Evolutionary conservation across 2,888 invertebrate species (phyloP), one percentile per base, ranked within the genome.

Genomic region (Caenorhabditis drosophilae): DNA sequence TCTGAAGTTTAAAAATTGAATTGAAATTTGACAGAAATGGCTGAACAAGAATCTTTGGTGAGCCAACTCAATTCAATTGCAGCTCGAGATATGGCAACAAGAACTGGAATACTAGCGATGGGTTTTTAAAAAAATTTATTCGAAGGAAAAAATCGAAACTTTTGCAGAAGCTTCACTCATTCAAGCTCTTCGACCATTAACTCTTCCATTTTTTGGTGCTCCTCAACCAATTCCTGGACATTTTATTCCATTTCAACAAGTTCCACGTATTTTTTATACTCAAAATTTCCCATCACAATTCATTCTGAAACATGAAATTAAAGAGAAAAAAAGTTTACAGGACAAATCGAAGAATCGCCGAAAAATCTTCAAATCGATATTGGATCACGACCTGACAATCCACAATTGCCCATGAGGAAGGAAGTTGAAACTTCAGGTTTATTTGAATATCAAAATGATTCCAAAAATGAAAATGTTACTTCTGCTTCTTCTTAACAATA

Each of bases 1-100:
- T 31, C 12, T 31, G 31, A 6, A 31, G 7, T 31, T 36, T 36
- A 7, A 36, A 15, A 36, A 26, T n/a, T 25, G 12, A 12, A 36
- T 15, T 31, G 23, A 22, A 23, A 38, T 23, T 34, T 48, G 46
- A 16, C 41, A 64, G 64, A 55, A 48, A 64, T 64, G 64, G 45
- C 54, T 3, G 64, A 64, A 58, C 64, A 64, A 55, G 64, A 64
- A 41, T 27, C 53, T 3, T 44, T 58, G 4, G 50, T 58, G 9
- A 63, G 54, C 26, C 53, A 63, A 22, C 12, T 63, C 16, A 54
- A 64, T 25, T 31, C 31, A 2, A 26, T 55, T 1, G 46, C 58
- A 4, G 49, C 53, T 20, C 34, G 63, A 4, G 50, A 63, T 36
- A 47, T 47, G 12, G 54, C 49, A 4, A n/a, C 45, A 9, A 34